Evolutionary conservation across 92 coral and sea anemone species (phyloP).

Genomic region (Anthopleura xanthogrammica): DNA sequence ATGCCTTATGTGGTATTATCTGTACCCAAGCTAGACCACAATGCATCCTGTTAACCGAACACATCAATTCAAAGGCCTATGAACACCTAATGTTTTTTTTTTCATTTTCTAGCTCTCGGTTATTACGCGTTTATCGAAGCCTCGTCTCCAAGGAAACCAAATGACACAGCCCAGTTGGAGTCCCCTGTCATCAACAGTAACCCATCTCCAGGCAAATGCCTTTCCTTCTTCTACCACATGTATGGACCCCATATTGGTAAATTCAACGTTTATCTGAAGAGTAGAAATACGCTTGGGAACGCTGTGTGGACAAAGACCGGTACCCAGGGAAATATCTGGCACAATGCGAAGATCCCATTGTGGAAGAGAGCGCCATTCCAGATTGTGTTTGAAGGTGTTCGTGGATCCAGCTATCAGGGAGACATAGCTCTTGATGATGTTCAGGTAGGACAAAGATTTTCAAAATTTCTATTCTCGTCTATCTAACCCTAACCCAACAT

Average conservation of each 20-base stretch:
- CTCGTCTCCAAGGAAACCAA: slow-evolving; percentile 80
- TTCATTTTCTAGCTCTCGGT: slow-evolving; percentile 72
- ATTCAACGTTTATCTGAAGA: slow-evolving; percentile 73
- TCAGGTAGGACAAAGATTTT: slow-evolving; percentile 23
- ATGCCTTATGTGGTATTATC: no score
- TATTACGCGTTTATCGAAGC: slow-evolving; percentile 88
- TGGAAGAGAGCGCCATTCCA: slow-evolving; percentile 53
- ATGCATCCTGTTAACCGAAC: no score
- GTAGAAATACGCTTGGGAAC: slow-evolving; percentile 54
- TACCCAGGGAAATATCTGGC: slow-evolving; percentile 91
- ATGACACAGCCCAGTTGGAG: slow-evolving; percentile 86
- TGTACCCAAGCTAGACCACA: no score
- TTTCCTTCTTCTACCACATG: slow-evolving; percentile 97
- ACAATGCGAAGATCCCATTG: slow-evolving; percentile 65
- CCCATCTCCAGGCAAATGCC: slow-evolving; percentile 57
- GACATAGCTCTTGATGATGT: slow-evolving; percentile 91
- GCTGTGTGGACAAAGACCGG: slow-evolving; percentile 89
- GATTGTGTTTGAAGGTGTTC: slow-evolving; percentile 86
- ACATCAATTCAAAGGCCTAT: no score
- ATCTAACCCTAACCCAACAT: no score
- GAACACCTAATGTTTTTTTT: not conserved
- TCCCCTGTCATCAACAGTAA: slow-evolving; percentile 57
- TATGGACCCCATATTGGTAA: slow-evolving; percentile 89
- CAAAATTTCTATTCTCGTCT: not conserved
- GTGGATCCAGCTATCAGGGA: slow-evolving; percentile 74